A percentile compares a stretch with the other conserved stretches of the same genome.
Conservation (phyloP, 2,797 vertebrate genomes). For the Pteropus rufus region DNA sequence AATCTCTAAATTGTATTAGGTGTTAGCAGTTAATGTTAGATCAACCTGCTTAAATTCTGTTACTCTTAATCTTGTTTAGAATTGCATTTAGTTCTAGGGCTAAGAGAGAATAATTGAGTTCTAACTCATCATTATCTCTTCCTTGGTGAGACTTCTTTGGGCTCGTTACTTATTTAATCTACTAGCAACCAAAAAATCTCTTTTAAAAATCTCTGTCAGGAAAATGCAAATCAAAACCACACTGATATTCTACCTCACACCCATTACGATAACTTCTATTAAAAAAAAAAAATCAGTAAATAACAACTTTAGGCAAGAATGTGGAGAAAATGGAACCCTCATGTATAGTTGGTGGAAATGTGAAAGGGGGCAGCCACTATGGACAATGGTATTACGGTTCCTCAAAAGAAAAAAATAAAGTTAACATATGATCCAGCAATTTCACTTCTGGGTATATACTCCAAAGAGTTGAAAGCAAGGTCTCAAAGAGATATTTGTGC, state of each 20-base stretch:
- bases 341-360: not conserved
- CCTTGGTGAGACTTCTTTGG: not conserved
- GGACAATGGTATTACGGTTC: not conserved
- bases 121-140: not conserved
- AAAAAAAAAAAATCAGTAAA: not conserved
- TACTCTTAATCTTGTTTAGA: not conserved
- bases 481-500: not conserved
- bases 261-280: not conserved
- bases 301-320: not conserved
- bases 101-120: not conserved
- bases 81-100: not conserved
- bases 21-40: not conserved
- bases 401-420: not conserved
- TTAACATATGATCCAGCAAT: not conserved
- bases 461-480: not conserved
- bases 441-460: not conserved
- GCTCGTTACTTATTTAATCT: not conserved
- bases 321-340: not conserved
- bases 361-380: not conserved
- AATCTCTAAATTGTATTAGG: not conserved
- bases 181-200: not conserved
- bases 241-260: not conserved
- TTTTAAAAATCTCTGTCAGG: not conserved
- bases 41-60: not conserved
- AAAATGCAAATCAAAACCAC: not conserved